Percentiles rank a stretch among this genome's conserved stretches.
Evolutionary conservation across 2,888 invertebrate species (phyloP).

Genomic region (Limnephilus auricula): DNA sequence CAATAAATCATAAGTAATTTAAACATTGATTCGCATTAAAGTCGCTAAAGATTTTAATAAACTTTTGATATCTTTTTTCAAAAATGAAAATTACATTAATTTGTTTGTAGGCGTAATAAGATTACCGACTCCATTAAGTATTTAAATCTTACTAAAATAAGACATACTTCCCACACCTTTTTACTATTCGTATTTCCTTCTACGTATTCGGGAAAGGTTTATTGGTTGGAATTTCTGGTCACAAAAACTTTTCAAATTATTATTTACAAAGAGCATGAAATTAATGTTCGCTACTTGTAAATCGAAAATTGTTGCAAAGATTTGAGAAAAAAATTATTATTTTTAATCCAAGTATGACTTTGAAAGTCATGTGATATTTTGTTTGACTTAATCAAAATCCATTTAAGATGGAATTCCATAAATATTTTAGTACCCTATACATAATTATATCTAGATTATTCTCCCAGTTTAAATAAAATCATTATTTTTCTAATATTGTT

Average conservation of each 20-base stretch:
- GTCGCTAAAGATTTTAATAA: conserved; percentile 41
- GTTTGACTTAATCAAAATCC: not conserved
- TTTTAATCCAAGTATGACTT: not conserved
- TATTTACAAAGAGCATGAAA: not conserved
- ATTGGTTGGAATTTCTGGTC: not conserved
- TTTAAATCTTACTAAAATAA: conserved; percentile 22
- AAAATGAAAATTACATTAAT: conserved; percentile 37
- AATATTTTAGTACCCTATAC: conserved; percentile 37
- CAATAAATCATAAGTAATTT: conserved; percentile 43
- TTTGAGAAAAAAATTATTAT: not conserved
- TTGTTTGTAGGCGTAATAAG: conserved; percentile 33
- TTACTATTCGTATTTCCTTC: not conserved
- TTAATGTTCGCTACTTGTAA: not conserved
- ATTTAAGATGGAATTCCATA: conserved; percentile 30
- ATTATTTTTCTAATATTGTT: conserved; percentile 42
- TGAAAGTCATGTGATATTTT: not conserved
- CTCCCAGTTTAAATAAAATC: not conserved
- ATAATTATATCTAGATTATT: conserved; percentile 2
- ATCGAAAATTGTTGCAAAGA: not conserved
- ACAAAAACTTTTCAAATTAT: not conserved
- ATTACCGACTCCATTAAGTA: conserved; percentile 22
- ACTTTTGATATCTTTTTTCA: conserved; percentile 49
- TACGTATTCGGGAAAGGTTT: not conserved
- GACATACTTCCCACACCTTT: not conserved
- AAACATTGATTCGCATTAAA: conserved; percentile 39